Evolutionary conservation across 2,113 vertebrate species (phyloP), one percentile per base, ranked within the genome.

Genomic region (Hypocryptadius cinnamomeus): DNA sequence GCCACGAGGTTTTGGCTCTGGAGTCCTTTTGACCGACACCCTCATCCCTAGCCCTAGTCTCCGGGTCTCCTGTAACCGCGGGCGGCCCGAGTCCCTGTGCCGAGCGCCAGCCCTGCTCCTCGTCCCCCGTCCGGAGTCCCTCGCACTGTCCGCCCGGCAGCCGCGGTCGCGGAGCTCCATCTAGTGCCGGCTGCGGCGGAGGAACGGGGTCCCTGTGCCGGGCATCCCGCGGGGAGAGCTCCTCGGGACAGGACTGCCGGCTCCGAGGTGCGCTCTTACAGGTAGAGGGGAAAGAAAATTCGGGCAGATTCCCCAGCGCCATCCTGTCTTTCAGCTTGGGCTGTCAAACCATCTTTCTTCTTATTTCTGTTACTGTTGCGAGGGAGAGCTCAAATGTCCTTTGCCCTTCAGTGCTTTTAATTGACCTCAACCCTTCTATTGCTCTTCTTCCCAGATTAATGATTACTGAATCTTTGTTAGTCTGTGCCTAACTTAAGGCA

Each of bases 51-150:
- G 13, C 14, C 48, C 27, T 8, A 0, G 14, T 72, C 7, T 4
- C 27, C 3, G 6, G 3, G 1, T 25, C 10, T 57, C 9, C 24
- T 3, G 27, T 3, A 8, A 2, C 13, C 0, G n/a, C 2, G 16
- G 33, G 44, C 31, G 68, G 15, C 39, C 22, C 63, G 5, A 13
- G 5, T 2, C 9, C 9, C 33, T 2, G n/a, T 5, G 24, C 66
- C 2, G 2, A 21, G 39, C 15, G 3, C 63, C 39, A 15, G 72
- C 68, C 50, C 25, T 0, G 25, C 35, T n/a, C 42, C 20, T 0
- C 0, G 23, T 5, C 8, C 23, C 14, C 14, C 1, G 15, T 1
- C 25, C 47, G 0, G 16, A 35, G 3, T 10, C 6, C 7, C 54
- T 2, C 19, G 30, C 22, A 0, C 1, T 0, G 3, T 3, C 31